Base-by-base conservation (phyloP, 2,113 vertebrate genomes). In the Mionectes macconnelli region DNA sequence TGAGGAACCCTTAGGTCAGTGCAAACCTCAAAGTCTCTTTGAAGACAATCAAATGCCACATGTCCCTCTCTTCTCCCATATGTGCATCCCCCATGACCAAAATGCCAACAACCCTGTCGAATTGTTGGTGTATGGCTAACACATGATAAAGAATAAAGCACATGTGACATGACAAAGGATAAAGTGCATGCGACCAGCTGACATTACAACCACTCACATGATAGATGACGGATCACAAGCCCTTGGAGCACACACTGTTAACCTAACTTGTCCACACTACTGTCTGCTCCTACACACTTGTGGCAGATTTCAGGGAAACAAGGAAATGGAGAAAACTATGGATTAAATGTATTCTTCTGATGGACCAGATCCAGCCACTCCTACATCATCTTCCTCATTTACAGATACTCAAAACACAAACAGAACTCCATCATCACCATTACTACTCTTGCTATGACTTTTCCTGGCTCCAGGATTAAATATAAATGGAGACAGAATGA, bases 181-280 rank as follows among this genome's bases (percentile, higher is more conserved):
- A 39, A 70, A 52, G 42, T 0, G 0, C 40, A 35, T 3, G 25
- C 1, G 11, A 67, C 9, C 10, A 6, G 39, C 3, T 75, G 69
- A 87, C 27, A 21, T 18, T 33, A 55, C 12, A 74, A 50, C 44
- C 21, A 31, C 27, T 84, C 35, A 44, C 31, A 13, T 1, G 20
- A 31, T 45, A 47, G 45, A 81, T 40, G 30, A 79, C 0, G 11
- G 57, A 60, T 40, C 63, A 73, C 37, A 73, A 73, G 37, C 85
- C 25, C 40, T 22, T 45, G 40, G 62, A 85, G 30, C 8, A 14
- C 8, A 52, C 63, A 16, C 35, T 91, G 33, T 44, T 84, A 87
- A 77, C 31, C 45, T 27, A 68, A 52, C 40, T 1, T 57, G 57
- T 62, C 70, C 62, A 40, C 19, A 40, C 31, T 69, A 55, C 0